phyloP scores from a whole-genome alignment of 2,888 invertebrate genomes.

The Caenorhabditis uteleia region DNA sequence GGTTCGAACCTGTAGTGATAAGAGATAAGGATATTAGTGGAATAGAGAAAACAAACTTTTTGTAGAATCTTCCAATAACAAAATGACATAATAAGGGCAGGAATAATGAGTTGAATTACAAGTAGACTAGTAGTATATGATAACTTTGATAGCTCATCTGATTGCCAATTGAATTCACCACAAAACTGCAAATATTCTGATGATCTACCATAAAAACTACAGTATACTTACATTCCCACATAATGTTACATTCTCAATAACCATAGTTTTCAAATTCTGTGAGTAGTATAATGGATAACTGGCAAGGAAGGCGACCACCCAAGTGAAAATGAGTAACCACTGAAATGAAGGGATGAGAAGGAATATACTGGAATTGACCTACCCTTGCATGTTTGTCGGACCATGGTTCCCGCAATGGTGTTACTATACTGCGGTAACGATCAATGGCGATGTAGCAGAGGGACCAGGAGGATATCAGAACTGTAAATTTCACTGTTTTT shows the following conservation, averaged over 20 bases:
- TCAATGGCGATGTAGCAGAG: conserved; percentile 96
- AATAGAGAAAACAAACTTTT: conserved; percentile 56
- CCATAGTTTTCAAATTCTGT: conserved; percentile 60
- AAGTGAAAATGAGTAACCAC: conserved; percentile 55
- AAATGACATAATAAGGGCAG: conserved; percentile 64
- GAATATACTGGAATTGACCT: background rate
- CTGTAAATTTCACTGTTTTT: conserved; percentile 75
- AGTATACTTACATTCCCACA: conserved; percentile 57
- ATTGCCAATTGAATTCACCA: conserved; percentile 65
- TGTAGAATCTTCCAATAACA: conserved; percentile 69
- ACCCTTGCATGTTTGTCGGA: conserved; percentile 57
- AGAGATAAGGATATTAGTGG: background rate
- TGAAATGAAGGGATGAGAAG: conserved; percentile 24
- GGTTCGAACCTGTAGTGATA: conserved; percentile 47
- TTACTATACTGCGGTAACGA: conserved; percentile 76
- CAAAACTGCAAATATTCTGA: conserved; percentile 56
- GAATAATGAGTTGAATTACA: conserved; percentile 63
- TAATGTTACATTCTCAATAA: conserved; percentile 56
- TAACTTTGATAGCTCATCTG: conserved; percentile 41
- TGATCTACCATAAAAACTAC: background rate
- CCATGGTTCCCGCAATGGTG: conserved; percentile 66
- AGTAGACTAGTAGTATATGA: conserved; percentile 54
- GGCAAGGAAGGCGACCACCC: conserved; percentile 59
- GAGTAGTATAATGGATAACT: conserved; percentile 62
- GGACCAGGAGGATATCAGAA: conserved; percentile 96